Base-by-base conservation (phyloP, 2,113 vertebrate genomes). In the Oreochromis aureus region DNA sequence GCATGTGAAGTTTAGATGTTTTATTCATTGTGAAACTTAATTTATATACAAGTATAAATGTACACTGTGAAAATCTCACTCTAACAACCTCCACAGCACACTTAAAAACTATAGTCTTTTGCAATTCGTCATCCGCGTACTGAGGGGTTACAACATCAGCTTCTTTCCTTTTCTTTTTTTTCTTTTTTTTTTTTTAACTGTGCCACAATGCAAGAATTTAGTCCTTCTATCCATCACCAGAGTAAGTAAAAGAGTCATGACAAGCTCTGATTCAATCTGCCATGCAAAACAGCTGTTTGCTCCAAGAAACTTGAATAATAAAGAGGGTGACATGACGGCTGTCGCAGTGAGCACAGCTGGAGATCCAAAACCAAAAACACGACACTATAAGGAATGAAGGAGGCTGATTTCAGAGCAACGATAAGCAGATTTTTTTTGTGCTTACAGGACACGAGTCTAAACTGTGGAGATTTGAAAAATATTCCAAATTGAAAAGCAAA, bases 261-360 rank as follows among this genome's bases (percentile, higher is more conserved):
- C 83, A 48, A 82, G 89, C 88, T 85, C 84, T 94, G 93, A 95
- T 94, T 96, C 90, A 95, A 89, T 94, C 93, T 95, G 94, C 91
- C 90, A 88, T 87, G 89, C 92, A 93, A 95, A 96, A 95, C 95
- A 96, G 95, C 93, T 96, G 95, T 95, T 95, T 94, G 87, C 94
- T 95, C 90, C 69, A 82, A 94, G 95, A 94, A 93, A 92, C 91
- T 82, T 93, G 94, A 95, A 95, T 94, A 91, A 93, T 96, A 95
- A 96, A 95, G 94, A 94, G 90, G 93, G 89, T 30, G 93, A 95
- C 92, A 93, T 41, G 79, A 88, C 24, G 87, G 91, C 93, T 94
- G 94, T 95, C 80, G 83, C 91, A 59, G 86, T 78, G 53, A 88
- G 88, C 94, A 76, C 95, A 90, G 92, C 93, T 34, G 94, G 92